phyloP scores from a whole-genome alignment of 2,113 vertebrate genomes.

The Sturnus vulgaris region DNA sequence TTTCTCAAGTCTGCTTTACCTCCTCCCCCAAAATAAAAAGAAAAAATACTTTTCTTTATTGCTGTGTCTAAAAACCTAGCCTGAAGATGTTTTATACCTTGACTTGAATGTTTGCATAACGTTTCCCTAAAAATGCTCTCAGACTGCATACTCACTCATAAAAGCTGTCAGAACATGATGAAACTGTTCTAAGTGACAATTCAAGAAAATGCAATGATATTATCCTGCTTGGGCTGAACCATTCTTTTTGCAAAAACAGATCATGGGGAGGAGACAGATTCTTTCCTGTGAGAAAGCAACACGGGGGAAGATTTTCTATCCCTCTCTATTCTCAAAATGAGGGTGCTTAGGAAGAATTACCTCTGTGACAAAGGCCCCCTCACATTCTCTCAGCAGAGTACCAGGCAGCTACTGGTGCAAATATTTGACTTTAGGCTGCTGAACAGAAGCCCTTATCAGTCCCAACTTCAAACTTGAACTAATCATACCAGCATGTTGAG shows the following conservation, averaged over 20 bases:
- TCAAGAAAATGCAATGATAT: background rate
- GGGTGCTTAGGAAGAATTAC: background rate
- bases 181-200: background rate
- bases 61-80: background rate
- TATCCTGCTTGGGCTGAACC: background rate
- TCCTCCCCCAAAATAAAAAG: fast-evolving
- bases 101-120: background rate
- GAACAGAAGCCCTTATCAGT: background rate
- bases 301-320: background rate
- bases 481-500: background rate
- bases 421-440: background rate
- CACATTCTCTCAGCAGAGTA: background rate
- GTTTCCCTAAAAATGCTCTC: background rate
- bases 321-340: background rate
- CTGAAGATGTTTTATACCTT: background rate
- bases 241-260: background rate
- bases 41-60: background rate
- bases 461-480: background rate
- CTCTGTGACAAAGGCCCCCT: background rate
- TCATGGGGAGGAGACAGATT: background rate
- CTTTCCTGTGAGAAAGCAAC: background rate
- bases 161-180: background rate
- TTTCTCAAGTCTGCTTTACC: background rate
- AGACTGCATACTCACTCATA: background rate
- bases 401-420: background rate